Conservation (phyloP, 2,888 invertebrate genomes). For the Aricia artaxerxes region DNA sequence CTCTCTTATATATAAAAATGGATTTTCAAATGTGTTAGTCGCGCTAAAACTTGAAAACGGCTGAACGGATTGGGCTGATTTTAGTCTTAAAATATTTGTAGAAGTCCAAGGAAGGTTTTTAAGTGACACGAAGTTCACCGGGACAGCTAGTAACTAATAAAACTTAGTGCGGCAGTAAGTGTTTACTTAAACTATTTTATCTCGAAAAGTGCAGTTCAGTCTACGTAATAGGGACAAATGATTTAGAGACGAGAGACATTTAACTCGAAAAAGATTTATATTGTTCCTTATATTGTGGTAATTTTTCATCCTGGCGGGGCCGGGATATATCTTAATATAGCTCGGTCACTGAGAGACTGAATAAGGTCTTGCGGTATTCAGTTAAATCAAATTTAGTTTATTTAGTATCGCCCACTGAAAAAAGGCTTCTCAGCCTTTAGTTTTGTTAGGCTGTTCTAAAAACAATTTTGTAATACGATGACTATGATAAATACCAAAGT, state of each 20-base stretch:
- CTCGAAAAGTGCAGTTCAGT: neutral
- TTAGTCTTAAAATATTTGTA: too few relatives aligned
- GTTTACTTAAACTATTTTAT: neutral
- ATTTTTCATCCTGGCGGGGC: neutral
- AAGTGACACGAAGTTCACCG: too few relatives aligned
- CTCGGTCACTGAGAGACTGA: neutral
- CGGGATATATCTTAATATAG: neutral
- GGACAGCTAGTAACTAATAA: too few relatives aligned
- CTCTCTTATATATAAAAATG: too few relatives aligned
- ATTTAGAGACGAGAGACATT: neutral
- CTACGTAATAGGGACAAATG: neutral
- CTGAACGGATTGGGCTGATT: too few relatives aligned
- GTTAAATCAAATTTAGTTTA: neutral
- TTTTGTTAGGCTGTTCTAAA: too few relatives aligned
- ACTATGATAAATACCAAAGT: too few relatives aligned
- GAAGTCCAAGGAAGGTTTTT: too few relatives aligned
- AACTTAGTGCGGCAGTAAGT: neutral
- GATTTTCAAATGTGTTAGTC: too few relatives aligned
- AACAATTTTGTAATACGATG: too few relatives aligned
- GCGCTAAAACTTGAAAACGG: too few relatives aligned
- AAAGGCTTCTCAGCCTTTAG: too few relatives aligned
- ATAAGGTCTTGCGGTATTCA: neutral
- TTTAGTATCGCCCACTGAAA: neutral
- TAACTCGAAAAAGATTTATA: conserved; percentile 10
- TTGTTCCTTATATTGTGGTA: conserved; percentile 18